Conservation (phyloP, 2,113 vertebrate genomes). For the Tretioscincus oriximinensis region DNA sequence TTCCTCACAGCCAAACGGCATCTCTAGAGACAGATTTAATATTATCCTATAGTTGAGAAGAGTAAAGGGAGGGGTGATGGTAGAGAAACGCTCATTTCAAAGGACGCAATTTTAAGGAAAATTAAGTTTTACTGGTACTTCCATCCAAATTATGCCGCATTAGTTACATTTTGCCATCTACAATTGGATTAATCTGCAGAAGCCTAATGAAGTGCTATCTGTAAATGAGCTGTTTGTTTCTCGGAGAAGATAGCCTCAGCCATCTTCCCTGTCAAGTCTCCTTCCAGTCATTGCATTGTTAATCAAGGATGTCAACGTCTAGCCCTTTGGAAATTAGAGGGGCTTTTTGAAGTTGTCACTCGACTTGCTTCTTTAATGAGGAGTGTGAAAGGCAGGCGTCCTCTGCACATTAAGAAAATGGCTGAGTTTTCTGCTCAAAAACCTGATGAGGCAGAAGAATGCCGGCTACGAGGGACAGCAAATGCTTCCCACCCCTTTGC, state of each 20-base stretch:
- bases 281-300: slow-evolving; percentile 38
- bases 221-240: slow-evolving; percentile 60
- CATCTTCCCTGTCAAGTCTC: slow-evolving; percentile 34
- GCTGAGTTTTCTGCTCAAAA: not conserved
- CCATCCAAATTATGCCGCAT: slow-evolving; percentile 38
- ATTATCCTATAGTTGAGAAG: slow-evolving; percentile 9
- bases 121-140: slow-evolving; percentile 52
- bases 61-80: not conserved
- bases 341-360: slow-evolving; percentile 36
- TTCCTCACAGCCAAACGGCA: slow-evolving; percentile 13
- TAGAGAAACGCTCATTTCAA: slow-evolving; percentile 12
- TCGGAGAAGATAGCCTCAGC: slow-evolving; percentile 7
- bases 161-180: slow-evolving; percentile 55
- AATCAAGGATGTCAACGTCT: slow-evolving; percentile 47
- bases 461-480: not conserved
- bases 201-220: slow-evolving; percentile 56
- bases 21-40: slow-evolving; percentile 22
- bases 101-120: slow-evolving; percentile 46
- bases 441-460: not conserved
- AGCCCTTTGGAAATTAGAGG: slow-evolving; percentile 36
- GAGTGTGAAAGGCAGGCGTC: not conserved
- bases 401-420: not conserved
- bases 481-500: slow-evolving; percentile 3
- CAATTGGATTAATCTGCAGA: slow-evolving; percentile 45
- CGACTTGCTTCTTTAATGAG: slow-evolving; percentile 38